Evolutionary conservation across 1,140 invertebrate species (phyloP).

Genomic region (Saccostrea cuccullata): DNA sequence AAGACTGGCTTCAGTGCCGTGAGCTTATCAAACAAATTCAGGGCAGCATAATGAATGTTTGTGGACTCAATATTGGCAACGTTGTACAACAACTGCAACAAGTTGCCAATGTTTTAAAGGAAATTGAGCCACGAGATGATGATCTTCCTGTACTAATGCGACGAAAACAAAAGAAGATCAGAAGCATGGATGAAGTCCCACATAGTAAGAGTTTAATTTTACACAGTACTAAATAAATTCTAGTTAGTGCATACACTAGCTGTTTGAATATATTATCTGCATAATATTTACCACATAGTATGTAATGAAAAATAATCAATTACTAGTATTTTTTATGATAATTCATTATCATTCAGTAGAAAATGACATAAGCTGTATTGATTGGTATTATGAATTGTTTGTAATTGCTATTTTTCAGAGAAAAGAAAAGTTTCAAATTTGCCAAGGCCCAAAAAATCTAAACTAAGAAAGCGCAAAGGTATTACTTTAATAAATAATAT

Average conservation of each 20-base stretch:
- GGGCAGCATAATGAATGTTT: neutral
- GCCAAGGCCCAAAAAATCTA: neutral
- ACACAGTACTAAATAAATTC: slow-evolving; percentile 36
- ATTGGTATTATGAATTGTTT: neutral
- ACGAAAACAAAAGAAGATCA: slow-evolving; percentile 1
- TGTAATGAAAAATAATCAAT: neutral
- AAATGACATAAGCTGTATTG: slow-evolving; percentile 20
- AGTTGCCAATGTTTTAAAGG: slow-evolving; percentile 3
- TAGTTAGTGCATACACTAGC: neutral
- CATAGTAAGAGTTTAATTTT: slow-evolving; percentile 20
- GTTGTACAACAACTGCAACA: slow-evolving; percentile 22
- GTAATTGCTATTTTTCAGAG: neutral
- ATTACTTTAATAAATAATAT: neutral
- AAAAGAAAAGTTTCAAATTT: slow-evolving; percentile 8
- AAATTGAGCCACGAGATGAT: slow-evolving; percentile 12
- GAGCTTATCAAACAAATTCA: slow-evolving; percentile 16
- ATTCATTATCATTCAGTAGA: neutral
- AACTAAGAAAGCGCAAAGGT: neutral
- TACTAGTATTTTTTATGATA: slow-evolving; percentile 11
- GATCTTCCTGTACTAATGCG: neutral
- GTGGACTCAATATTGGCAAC: slow-evolving; percentile 16
- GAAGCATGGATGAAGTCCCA: slow-evolving; percentile 11
- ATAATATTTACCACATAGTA: neutral
- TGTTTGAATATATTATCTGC: neutral
- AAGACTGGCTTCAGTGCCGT: neutral